Evolutionary conservation across 2,113 vertebrate genomes (phyloP), one percentile per base, ranked within the genome.

Genomic region (Struthio camelus): DNA sequence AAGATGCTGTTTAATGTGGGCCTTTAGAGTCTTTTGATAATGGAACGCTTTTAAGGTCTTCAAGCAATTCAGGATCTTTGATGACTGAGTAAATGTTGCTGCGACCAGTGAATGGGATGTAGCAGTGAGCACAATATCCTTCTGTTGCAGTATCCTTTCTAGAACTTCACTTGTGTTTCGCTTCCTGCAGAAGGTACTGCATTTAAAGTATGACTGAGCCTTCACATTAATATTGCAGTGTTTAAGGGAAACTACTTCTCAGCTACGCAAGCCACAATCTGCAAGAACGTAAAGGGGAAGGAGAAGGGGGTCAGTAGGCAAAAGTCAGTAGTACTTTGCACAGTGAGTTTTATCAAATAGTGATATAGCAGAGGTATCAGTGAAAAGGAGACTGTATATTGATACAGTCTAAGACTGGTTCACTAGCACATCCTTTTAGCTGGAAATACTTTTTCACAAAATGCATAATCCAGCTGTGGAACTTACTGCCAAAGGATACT

Each of bases 381-480:
- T 15, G 42, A 38, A 28, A 15, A 53, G 56, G 24, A 71, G 28
- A 4, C 77, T 53, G 58, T 40, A 87, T 71, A 7, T 34, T 69
- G n/a, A 9, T 46, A 4, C 2, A 19, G 42, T 27, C 13, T 19
- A 58, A 77, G 27, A 40, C 0, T 0, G 42, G 23, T 61, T 66
- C 75, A 88, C 24, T 44, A 79, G 54, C 28, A 66, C 22, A 3
- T 30, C 6, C 61, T 56, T n/a, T 11, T 64, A 34, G 70, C 79
- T 94, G 79, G 54, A 95, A 40, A 50, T 48, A 24, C 12, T 85
- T 90, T 67, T 80, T 85, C 51, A 67, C 50, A 65, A 85, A 83
- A 73, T n/a, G 23, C 9, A 0, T 72, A 53, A 44, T 76, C 38
- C 4, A 66, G 77, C 40, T 54, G 72, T 85, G 86, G 72, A n/a